Conservation (phyloP, 2,888 invertebrate genomes). For the Epistrophe grossulariae region DNA sequence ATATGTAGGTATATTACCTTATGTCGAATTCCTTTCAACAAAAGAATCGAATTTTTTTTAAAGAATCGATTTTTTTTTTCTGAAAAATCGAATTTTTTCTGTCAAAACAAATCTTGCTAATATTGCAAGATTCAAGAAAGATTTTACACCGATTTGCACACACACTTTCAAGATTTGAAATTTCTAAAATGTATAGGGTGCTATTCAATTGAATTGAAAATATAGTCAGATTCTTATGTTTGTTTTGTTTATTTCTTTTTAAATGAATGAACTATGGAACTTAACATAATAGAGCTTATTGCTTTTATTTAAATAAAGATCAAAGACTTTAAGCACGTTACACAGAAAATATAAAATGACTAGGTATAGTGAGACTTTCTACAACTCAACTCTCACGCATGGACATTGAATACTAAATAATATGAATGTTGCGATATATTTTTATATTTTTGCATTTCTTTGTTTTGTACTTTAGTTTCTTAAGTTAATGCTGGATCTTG, state of each 20-base stretch:
- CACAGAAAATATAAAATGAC: slow-evolving; percentile 2
- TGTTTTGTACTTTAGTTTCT: slow-evolving; percentile 33
- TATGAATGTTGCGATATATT: neutral
- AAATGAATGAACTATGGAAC: slow-evolving; percentile 29
- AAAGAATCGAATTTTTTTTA: no score
- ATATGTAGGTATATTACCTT: no score
- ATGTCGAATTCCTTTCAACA: no score
- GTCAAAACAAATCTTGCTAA: no score
- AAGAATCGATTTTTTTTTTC: no score
- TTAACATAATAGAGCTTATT: slow-evolving; percentile 25
- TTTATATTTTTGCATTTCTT: slow-evolving; percentile 36
- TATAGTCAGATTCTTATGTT: neutral
- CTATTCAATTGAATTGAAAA: neutral
- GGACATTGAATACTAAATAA: slow-evolving; percentile 63
- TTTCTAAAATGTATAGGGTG: no score
- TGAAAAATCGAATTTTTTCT: no score
- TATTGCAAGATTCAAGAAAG: no score
- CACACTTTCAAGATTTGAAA: no score
- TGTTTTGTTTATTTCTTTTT: neutral
- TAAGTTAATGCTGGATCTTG: slow-evolving; percentile 30
- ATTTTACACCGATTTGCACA: no score
- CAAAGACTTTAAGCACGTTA: slow-evolving; percentile 32
- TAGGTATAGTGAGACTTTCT: slow-evolving; percentile 63
- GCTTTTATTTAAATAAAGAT: slow-evolving; percentile 21
- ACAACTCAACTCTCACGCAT: slow-evolving; percentile 54